These are phyloP conservation scores for Phyllopteryx taeniolatus DNA, from an alignment of 2,113 vertebrate species.

Conservation along the genomic window DNA sequence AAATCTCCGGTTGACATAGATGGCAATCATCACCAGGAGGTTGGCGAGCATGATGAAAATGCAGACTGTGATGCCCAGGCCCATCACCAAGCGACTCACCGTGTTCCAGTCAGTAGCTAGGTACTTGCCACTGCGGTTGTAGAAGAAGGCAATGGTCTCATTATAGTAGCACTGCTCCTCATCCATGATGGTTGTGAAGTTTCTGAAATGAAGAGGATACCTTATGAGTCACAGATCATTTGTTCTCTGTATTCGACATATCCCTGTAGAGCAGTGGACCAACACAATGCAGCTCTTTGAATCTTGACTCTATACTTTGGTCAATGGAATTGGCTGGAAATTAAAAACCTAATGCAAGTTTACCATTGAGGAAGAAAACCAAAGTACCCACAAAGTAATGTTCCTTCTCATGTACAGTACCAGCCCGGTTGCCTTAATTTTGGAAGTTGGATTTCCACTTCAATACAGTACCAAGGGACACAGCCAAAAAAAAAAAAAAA, in stretches of 20 bases:
- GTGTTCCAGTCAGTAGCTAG: conserved; percentile 93
- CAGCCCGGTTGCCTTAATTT: too few relatives aligned
- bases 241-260: neutral
- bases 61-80: conserved; percentile 95
- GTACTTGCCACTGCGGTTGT: conserved; percentile 91
- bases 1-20: conserved; percentile 96
- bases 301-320: neutral
- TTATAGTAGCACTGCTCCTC: conserved; percentile 95
- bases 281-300: neutral
- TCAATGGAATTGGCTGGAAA: neutral
- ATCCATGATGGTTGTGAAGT: conserved; percentile 61
- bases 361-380: neutral
- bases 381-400: neutral
- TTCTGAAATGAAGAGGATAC: conserved; percentile 40
- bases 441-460: too few relatives aligned
- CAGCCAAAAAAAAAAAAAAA: too few relatives aligned
- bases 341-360: neutral
- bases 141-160: conserved; percentile 98
- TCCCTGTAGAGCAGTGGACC: neutral
- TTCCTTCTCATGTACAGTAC: too few relatives aligned
- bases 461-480: too few relatives aligned
- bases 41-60: conserved; percentile 99
- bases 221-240: neutral
- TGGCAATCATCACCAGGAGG: conserved; percentile 97
- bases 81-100: conserved; percentile 96